Evolutionary conservation across 2,797 vertebrate genomes (phyloP), one percentile per base, ranked within the genome.

Genomic region (Melanogrammus aeglefinus): DNA sequence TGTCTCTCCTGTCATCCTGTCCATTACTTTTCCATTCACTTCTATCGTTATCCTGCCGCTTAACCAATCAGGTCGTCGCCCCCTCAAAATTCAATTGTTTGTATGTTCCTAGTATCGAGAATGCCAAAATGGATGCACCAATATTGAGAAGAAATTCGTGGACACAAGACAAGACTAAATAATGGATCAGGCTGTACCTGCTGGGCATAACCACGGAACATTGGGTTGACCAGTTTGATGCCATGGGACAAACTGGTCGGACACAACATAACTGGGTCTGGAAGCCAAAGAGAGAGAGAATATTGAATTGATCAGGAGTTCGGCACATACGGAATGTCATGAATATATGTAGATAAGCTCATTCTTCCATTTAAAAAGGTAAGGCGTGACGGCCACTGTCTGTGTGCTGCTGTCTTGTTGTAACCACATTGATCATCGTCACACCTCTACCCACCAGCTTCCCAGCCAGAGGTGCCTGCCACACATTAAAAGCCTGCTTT

Each of bases 131-230:
- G 57, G 7, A 24, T n/a, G n/a, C n/a, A n/a, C n/a, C 57, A n/a
- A 51, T 29, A 12, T 57, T 29, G 12, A 75, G 2, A n/a, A 57
- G 74, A 44, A 18, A 36, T 2, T 41, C 6, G 75, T 6, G 12
- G 75, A 13, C 3, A 63, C 57, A 63, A 51, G 47, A 44, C 41
- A 51, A 51, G 47, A 44, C 24, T 9, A 70, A 29, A 24, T 10
- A 70, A 9, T 24, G 31, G 31, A 31, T 31, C 70, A 33, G 78
- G 76, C 83, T 88, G 82, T 92, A 93, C 92, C 92, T 99, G 98
- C 91, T 99, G 98, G 63, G 98, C 97, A 31, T 99, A 99, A 88
- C 98, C 98, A 80, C 98, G 96, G 91, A 99, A 99, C 97, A 99
- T 97, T 71, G 98, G 98, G 91, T 99, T 99, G 84, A 99, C 95